Evolutionary conservation across 2,888 invertebrate genomes (phyloP), one percentile per base, ranked within the genome.

Genomic region (Agrotis exclamationis): DNA sequence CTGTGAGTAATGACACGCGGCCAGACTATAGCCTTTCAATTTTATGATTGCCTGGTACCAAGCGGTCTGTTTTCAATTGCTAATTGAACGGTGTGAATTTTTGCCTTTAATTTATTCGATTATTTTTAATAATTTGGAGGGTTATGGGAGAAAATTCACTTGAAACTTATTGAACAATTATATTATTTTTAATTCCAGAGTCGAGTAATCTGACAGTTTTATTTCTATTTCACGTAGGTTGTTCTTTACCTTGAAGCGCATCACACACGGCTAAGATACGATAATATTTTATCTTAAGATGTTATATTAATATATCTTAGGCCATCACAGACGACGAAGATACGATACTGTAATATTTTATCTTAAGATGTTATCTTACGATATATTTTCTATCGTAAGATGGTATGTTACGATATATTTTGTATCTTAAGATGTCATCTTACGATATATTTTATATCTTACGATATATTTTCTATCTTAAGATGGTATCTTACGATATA

Each of bases 1-100:
- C 84, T 85, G 90, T 90, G 90, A 92, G 90, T 91, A 90, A 91
- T 76, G 76, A 76, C 72, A 63, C 70, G 53, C 60, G 50, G 68
- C 48, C 68, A 69, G 83, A 66, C 70, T 72, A 75, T 75, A 83
- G 70, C 83, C 80, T 86, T 87, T 86, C 84, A 85, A 86, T 87
- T 87, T 87, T 86, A 89, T 89, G 83, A 76, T 82, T 75, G 76
- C 84, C 83, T 84, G 73, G 83, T 79, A 78, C 78, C 53, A 44
- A 64, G 20, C 20, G 51, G 58, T 24, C 60, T 65, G 24, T 74
- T 79, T 63, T 71, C 53, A 77, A 76, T 72, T 69, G 75, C 72
- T 85, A 79, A 83, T 79, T 78, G 81, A 85, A 72, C 83, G 50
- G 67, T 71, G 71, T 83, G 63, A 80, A 79, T 82, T 68, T 80